Percentiles rank a stretch among this genome's conserved stretches.
phyloP scores from a whole-genome alignment of 2,888 invertebrate species.

The Ennomos quercinarius region DNA sequence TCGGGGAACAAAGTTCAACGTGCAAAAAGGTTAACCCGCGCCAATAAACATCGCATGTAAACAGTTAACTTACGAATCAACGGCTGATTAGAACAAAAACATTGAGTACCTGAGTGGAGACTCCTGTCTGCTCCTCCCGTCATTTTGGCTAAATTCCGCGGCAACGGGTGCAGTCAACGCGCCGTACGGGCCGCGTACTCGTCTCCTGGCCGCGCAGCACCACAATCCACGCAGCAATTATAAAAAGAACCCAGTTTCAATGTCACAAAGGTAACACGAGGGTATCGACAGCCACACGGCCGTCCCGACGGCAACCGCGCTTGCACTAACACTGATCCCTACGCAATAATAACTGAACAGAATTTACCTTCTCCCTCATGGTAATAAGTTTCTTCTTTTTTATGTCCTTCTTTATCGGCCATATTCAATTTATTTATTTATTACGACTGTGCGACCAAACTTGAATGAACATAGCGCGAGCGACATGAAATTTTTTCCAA shows the following conservation, averaged over 20 bases:
- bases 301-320: slow-evolving; percentile 63
- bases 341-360: slow-evolving; percentile 76
- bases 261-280: slow-evolving; percentile 83
- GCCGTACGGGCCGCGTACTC: slow-evolving; percentile 61
- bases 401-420: slow-evolving; percentile 82
- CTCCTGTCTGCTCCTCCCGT: slow-evolving; percentile 76
- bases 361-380: slow-evolving; percentile 84
- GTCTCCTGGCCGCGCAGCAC: slow-evolving; percentile 72
- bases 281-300: slow-evolving; percentile 65
- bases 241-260: slow-evolving; percentile 84
- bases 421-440: slow-evolving; percentile 83
- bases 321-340: slow-evolving; percentile 70
- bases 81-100: slow-evolving; percentile 65
- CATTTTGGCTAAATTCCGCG: slow-evolving; percentile 64
- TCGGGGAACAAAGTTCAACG: slow-evolving; percentile 39
- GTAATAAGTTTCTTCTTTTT: slow-evolving; percentile 79
- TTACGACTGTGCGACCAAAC: slow-evolving; percentile 62
- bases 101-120: slow-evolving; percentile 74
- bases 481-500: slow-evolving; percentile 81
- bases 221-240: slow-evolving; percentile 83
- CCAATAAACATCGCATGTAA: slow-evolving; percentile 51
- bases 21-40: slow-evolving; percentile 40
- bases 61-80: slow-evolving; percentile 56
- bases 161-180: slow-evolving; percentile 59
- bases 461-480: slow-evolving; percentile 77